Percentiles rank a stretch among this genome's conserved stretches.
phyloP scores from a whole-genome alignment of 2,888 invertebrate genomes.

The Dichetophora obliterata region DNA sequence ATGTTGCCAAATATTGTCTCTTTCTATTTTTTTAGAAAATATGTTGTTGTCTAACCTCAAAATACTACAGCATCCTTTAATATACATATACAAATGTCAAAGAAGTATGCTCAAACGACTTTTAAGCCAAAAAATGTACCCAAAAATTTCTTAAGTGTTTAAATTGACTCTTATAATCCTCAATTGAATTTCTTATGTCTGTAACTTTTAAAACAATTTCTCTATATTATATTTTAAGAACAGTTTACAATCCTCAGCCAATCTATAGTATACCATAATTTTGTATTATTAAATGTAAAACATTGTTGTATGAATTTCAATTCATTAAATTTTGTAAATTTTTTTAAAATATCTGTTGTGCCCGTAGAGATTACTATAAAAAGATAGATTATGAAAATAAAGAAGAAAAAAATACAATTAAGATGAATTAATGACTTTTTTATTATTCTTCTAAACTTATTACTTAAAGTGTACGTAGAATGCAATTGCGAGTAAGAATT shows the following conservation, averaged over 20 bases:
- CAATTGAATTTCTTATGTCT: neutral
- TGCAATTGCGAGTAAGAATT: too few species aligned
- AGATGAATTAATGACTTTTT: neutral
- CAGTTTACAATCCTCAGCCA: too few species aligned
- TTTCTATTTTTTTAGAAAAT: slow-evolving; percentile 11
- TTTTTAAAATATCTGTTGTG: neutral
- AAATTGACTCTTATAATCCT: neutral
- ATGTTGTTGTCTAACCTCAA: slow-evolving; percentile 25
- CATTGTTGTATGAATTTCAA: too few species aligned
- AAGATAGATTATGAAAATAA: neutral
- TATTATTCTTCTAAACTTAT: too few species aligned
- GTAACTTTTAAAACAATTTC: neutral
- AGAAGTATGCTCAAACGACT: slow-evolving; percentile 49
- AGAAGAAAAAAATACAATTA: slow-evolving; percentile 21
- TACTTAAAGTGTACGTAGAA: too few species aligned
- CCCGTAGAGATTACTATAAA: neutral
- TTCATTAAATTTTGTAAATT: too few species aligned
- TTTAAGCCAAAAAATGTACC: slow-evolving; percentile 41
- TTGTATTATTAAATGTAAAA: too few species aligned
- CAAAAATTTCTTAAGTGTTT: neutral
- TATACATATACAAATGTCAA: neutral
- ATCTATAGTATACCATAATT: too few species aligned
- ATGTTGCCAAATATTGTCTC: slow-evolving; percentile 44
- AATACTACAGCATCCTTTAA: neutral
- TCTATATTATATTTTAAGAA: too few species aligned